These are phyloP conservation scores for Pogona vitticeps DNA, from an alignment of 2,113 vertebrate genomes.

Conservation along the genomic window DNA sequence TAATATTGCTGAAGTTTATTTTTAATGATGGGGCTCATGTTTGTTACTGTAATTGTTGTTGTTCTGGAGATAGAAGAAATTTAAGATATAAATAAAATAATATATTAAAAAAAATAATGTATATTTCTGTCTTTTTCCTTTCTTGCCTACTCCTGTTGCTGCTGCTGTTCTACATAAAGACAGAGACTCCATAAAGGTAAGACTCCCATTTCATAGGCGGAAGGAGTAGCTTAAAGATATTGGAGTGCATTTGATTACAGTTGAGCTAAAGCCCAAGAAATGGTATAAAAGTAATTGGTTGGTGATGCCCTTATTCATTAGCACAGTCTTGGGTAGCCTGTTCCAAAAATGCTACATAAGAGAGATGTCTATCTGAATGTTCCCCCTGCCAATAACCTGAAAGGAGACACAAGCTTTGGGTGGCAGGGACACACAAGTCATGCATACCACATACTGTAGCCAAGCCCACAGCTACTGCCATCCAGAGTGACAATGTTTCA, in stretches of 20 bases:
- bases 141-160: background rate
- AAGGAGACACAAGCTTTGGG: too few relatives aligned
- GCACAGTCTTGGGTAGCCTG: background rate
- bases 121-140: conserved; percentile 26
- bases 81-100: conserved; percentile 44
- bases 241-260: background rate
- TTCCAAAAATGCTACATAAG: background rate
- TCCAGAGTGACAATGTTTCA: background rate
- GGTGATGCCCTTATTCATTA: rapidly evolving
- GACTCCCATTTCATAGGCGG: conserved; percentile 52
- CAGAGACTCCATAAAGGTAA: conserved; percentile 90
- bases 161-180: conserved; percentile 74
- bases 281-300: background rate
- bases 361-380: too few relatives aligned
- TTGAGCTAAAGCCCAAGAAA: background rate
- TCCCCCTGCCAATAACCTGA: too few relatives aligned
- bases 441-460: background rate
- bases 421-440: too few relatives aligned
- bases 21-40: conserved; percentile 40
- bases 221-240: conserved; percentile 4
- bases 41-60: background rate
- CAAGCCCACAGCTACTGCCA: background rate
- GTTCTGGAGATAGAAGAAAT: conserved; percentile 46
- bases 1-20: conserved; percentile 68
- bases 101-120: too few relatives aligned